These are phyloP conservation scores for Polydrusus tereticollis DNA, from an alignment of 2,888 invertebrate genomes.

Conservation along the genomic window DNA sequence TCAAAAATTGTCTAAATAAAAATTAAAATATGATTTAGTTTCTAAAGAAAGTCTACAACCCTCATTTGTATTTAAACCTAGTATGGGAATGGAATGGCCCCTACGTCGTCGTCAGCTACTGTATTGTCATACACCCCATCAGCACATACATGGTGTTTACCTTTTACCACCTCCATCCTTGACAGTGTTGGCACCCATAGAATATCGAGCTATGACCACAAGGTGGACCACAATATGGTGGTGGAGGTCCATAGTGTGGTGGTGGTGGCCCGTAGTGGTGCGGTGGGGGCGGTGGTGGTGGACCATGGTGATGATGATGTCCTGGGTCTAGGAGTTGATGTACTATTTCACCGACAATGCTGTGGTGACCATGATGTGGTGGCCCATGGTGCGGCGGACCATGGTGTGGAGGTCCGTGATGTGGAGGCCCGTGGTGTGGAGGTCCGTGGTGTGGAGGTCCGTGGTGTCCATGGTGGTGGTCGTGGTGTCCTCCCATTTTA, in stretches of 20 bases:
- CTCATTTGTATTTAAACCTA: too few relatives aligned
- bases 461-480: conserved; percentile 3
- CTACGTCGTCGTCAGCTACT: too few relatives aligned
- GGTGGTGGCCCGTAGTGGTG: neutral
- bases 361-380: neutral
- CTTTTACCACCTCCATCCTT: conserved; percentile 23
- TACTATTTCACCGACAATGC: conserved; percentile 8
- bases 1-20: too few relatives aligned
- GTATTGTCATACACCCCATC: too few relatives aligned
- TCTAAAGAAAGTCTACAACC: too few relatives aligned
- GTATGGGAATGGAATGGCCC: too few relatives aligned
- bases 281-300: neutral
- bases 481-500: neutral
- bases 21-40: too few relatives aligned
- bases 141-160: neutral
- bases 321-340: neutral
- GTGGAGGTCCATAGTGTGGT: neutral
- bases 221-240: conserved; percentile 6
- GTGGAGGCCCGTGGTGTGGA: neutral
- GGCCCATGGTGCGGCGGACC: neutral
- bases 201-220: conserved; percentile 2
- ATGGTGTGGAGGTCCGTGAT: too few relatives aligned
- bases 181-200: conserved; percentile 15
- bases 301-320: conserved; percentile 9
- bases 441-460: neutral